Base-by-base conservation (phyloP, 1,140 invertebrate species). In the Microplitis demolitor region DNA sequence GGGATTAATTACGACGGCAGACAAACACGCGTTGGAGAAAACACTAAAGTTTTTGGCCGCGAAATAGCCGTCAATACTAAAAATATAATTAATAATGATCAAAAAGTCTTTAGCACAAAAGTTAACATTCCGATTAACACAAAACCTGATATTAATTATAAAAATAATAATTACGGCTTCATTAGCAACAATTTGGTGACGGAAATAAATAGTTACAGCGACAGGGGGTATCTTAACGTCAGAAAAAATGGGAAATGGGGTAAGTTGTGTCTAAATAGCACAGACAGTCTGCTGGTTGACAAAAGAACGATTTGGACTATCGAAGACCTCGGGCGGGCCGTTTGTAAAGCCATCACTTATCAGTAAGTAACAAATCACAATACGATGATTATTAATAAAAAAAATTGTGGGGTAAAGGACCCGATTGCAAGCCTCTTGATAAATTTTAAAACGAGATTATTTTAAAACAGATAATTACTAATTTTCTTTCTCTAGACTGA, bases 291-390 rank as follows among this genome's bases (percentile, higher is more conserved):
- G 4, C 14, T 79, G 8, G 78, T 81, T 51, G 82, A 80, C 34
- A 76, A 74, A 16, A 75, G 82, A 54, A 60, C 78, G 4, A 70
- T 74, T 8, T 91, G 91, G 86, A 89, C 90, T 74, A 86, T 94
- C 51, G 87, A 90, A 33, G 93, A 94, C 80, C 87, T 96, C 24
- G 94, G 92, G 3, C 88, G 91, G 80, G 92, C 93, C 3, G 91
- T 95, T 4, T 96, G 94, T 82, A 91, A 91, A 80, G 90, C 92
- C 0, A 91, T 95, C 83, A 94, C 93, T 9, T 95, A 91, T 84
- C 90, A 90, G 93, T 94, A 86, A 89, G 89, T 85, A 70, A 24
- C 24, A 24, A 24, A 24, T 24, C 24, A 2, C 24, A 24, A 24
- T 24, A 24, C 24, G 24, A 24, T 24, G 24, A 24, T 2, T 24